Evolutionary conservation across 2,113 vertebrate genomes (phyloP), one percentile per base, ranked within the genome.

Genomic region (Saguinus midas): DNA sequence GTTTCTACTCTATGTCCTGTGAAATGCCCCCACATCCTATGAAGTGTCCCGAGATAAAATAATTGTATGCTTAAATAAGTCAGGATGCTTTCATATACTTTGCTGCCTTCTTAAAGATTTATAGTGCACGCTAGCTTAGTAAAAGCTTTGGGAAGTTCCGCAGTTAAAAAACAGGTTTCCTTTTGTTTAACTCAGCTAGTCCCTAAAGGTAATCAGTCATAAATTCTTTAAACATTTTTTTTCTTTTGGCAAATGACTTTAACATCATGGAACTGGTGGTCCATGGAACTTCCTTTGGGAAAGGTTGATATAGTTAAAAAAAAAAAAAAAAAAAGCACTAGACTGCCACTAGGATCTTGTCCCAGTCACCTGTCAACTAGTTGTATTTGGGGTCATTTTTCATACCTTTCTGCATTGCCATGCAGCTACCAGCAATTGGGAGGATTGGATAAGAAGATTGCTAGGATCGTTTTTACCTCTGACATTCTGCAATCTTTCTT

Each of bases 141-240:
- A 90, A 96, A 94, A 96, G 48, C 87, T 90, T 81, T 32, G 50
- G 88, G 81, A 96, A 96, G 43, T 92, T 85, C 72, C 96, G 64
- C 58, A 80, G 95, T 95, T 97, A 84, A 97, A 96, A 97, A 96
- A 52, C 75, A 85, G 81, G 88, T 86, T 97, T 97, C 32, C 25
- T 87, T 97, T 94, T 96, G 87, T 97, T 97, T 96, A 96, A 96
- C 58, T 97, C 95, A 95, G 48, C 81, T 85, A 79, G 83, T 88
- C n/a, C 88, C 68, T 95, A 75, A 95, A 95, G 96, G 90, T 93
- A 96, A 97, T 96, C 95, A 90, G 84, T 95, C 95, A 87, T 97
- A 92, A 50, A 96, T 92, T 97, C 76, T 92, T 97, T 83, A 89
- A 94, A 96, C 83, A 64, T 75, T 78, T 82, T 96, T 64, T 64